phyloP scores from a whole-genome alignment of 1,140 invertebrate species.

The Pseudomyrmex dendroicus region DNA sequence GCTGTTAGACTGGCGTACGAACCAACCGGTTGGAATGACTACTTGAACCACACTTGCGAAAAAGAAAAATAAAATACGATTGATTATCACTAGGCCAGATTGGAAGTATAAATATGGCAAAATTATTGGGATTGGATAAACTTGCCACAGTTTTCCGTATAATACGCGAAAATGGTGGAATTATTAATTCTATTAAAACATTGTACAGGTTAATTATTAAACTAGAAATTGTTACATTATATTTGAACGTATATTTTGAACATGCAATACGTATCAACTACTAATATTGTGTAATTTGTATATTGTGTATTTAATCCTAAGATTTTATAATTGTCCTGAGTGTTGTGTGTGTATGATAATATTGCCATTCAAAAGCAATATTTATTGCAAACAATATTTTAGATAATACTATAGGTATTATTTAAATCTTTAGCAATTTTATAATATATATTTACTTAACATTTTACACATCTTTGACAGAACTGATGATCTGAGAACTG shows the following conservation, averaged over 20 bases:
- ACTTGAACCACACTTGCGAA: too few relatives aligned
- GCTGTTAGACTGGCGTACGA: too few relatives aligned
- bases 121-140: constrained; percentile 91
- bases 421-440: constrained; percentile 23
- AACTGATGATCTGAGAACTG: constrained; percentile 94
- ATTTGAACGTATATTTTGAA: neutral
- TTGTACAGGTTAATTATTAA: constrained; percentile 89
- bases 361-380: constrained; percentile 40
- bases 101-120: constrained; percentile 85
- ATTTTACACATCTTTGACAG: constrained; percentile 84
- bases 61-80: too few relatives aligned
- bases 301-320: constrained; percentile 38
- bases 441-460: constrained; percentile 57
- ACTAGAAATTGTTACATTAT: constrained; percentile 30
- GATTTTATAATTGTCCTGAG: neutral
- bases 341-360: neutral
- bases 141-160: constrained; percentile 88
- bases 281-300: constrained; percentile 78
- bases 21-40: too few relatives aligned
- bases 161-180: constrained; percentile 92
- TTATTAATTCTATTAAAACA: constrained; percentile 88
- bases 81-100: too few relatives aligned
- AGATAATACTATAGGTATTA: constrained; percentile 57
- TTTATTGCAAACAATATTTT: constrained; percentile 49
- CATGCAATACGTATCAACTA: neutral